phyloP scores from a whole-genome alignment of 2,888 invertebrate species.

The Andrena fulva region DNA sequence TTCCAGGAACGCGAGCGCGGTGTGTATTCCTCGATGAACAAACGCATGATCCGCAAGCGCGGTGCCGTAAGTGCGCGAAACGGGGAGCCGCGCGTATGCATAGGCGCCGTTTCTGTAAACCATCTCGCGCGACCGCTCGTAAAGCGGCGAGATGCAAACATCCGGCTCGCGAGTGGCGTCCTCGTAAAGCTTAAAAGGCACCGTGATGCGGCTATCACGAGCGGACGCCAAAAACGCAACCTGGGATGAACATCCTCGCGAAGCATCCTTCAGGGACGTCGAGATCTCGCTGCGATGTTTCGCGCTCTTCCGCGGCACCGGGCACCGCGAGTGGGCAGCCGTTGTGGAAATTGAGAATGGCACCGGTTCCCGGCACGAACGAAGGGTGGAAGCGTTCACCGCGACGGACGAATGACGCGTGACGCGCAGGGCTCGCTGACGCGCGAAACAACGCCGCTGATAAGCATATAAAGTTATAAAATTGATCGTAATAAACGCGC shows the following conservation, averaged over 20 bases:
- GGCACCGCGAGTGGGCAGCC: neutral
- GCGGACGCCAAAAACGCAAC: conserved; percentile 24
- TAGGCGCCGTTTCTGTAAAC: conserved; percentile 48
- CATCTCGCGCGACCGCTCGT: conserved; percentile 56
- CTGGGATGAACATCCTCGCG: neutral
- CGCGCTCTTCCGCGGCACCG: no score
- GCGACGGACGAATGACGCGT: conserved; percentile 22
- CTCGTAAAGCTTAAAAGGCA: conserved; percentile 61
- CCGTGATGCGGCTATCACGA: conserved; percentile 22
- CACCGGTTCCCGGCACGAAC: neutral
- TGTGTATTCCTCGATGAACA: conserved; percentile 9
- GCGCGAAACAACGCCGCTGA: conserved; percentile 40
- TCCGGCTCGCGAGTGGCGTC: conserved; percentile 59
- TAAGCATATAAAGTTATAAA: conserved; percentile 50
- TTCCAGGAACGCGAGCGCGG: neutral
- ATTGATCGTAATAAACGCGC: conserved; percentile 54
- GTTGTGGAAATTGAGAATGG: neutral
- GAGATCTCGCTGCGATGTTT: neutral
- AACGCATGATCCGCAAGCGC: conserved; percentile 5
- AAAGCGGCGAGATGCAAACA: conserved; percentile 64
- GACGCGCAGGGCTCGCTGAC: conserved; percentile 14
- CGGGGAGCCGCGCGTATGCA: conserved; percentile 28
- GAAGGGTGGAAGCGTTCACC: neutral
- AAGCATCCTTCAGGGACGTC: neutral
- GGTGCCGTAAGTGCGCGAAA: conserved; percentile 11